phyloP scores from a whole-genome alignment of 2,888 invertebrate genomes.

The Xylocampa areola region DNA sequence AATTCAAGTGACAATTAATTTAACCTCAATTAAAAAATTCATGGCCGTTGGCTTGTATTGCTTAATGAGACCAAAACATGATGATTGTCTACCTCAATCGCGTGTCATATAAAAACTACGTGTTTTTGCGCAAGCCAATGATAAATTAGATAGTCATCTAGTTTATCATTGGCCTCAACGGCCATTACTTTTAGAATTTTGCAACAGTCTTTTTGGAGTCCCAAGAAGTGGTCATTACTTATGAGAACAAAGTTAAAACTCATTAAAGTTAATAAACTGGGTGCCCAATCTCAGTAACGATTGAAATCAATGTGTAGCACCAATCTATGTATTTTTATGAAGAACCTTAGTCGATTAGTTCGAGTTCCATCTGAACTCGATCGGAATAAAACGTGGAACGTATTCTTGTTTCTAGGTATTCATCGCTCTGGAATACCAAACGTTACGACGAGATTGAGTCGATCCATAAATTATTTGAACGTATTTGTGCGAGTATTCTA shows the following conservation, averaged over 20 bases:
- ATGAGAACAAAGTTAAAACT: neutral
- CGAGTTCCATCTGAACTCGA: conserved; percentile 13
- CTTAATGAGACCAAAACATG: conserved; percentile 59
- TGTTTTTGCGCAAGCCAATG: conserved; percentile 9
- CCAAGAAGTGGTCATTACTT: too few relatives aligned
- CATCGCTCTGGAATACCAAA: conserved; percentile 30
- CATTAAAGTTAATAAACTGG: too few relatives aligned
- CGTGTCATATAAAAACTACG: conserved; percentile 8
- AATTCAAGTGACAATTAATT: conserved; percentile 82
- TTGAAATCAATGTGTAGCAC: neutral
- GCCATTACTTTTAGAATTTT: neutral
- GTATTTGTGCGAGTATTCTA: neutral
- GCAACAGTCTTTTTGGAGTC: too few relatives aligned
- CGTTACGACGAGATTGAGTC: conserved; percentile 6
- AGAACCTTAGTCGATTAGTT: conserved; percentile 5
- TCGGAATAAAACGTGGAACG: conserved; percentile 17
- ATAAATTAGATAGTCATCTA: conserved; percentile 7
- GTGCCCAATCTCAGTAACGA: too few relatives aligned
- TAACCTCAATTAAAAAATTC: conserved; percentile 83
- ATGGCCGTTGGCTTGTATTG: conserved; percentile 62
- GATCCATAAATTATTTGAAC: conserved; percentile 7
- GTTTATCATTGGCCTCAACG: neutral
- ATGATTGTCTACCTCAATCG: conserved; percentile 32
- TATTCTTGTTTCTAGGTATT: conserved; percentile 32
- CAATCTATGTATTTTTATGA: neutral